Evolutionary conservation across 2,888 invertebrate species (phyloP), one percentile per base, ranked within the genome.

Genomic region (Drosophila monieri): DNA sequence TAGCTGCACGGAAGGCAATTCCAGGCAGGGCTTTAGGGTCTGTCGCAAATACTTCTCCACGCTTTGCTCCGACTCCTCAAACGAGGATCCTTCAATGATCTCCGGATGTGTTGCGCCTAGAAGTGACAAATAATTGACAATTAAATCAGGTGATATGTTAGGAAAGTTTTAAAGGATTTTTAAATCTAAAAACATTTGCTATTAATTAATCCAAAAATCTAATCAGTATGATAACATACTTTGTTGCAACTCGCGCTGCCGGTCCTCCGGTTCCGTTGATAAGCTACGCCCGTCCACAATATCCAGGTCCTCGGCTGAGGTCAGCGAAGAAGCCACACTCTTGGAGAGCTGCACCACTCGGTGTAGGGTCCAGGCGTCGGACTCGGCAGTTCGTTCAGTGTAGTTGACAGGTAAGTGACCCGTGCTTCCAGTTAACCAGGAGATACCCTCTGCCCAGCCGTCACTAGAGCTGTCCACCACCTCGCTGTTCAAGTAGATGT

Each of bases 291-390:
- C 90, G 77, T 91, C 91, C 4, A 90, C 90, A 72, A 89, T 89
- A 62, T 91, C 91, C 55, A 89, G 77, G 58, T 91, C 91, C 46
- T 91, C 91, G 39, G 88, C 89, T 8, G 91, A 91, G 30, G 89
- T 89, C 23, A 91, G 74, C n/a, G 91, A 91, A 9, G 91, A 90
- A 9, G 91, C 89, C 51, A 89, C 83, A 48, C 92, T 81, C 89
- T 91, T 89, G 9, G 91, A 90, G 15, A 95, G 90, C 1, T 94
- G 93, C 15, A 95, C 92, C 48, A 95, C 94, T 56, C 94, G 94
- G 85, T 98, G 97, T 54, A 97, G 90, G 12, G 97, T 97, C 98
- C 98, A 98, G 3, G 97, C 96, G 92, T 97, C 97, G 0, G 97
- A 96, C 90, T 97, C 97, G 0, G 97, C 95, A 0, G 96, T 96